Base-by-base conservation (phyloP, 2,888 invertebrate species). In the Nomada hirtipes region DNA sequence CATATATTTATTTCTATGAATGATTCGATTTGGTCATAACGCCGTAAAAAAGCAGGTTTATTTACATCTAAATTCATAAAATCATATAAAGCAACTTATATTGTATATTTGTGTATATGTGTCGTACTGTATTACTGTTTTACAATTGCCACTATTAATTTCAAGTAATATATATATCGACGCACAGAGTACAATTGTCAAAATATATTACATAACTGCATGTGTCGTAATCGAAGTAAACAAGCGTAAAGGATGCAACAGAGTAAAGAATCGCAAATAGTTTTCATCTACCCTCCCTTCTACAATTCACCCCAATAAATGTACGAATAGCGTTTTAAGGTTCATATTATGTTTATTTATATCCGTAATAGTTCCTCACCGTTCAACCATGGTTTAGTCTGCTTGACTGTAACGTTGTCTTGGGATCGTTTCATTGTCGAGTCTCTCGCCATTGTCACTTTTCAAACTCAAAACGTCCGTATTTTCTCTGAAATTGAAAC, bases 331-430 rank as follows among this genome's bases (percentile, higher is more conserved):
- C 20, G 42, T 50, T 44, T 64, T 50, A 50, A 68, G 11, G 2
- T 68, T 11, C 13, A 47, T 64, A 72, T 65, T 72, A 76, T 79
- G 69, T 85, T 85, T 85, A 85, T 82, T 85, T 76, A 76, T 85
- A 81, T 82, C 67, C 60, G 50, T 50, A 64, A 83, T 70, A 65
- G 29, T 76, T 10, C 91, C 96, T 96, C 95, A 97, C 97, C 97
- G 94, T 97, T 97, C 95, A 97, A 97, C 97, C 97, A 98, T 91
- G 97, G 96, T 94, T 97, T 97, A 59, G 97, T 97, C 95, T 97
- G 97, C 73, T 97, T 96, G 90, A 97, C 96, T 85, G 97, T 95
- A 95, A 97, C 96, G 92, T 95, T 96, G 92, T 97, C 97, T 92
- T 96, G 96, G 93, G 96, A 96, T 91, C 97, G 96, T 95, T 97